These are phyloP conservation scores for Drosophila nikananu DNA, from an alignment of 1,140 invertebrate genomes.

Conservation along the genomic window DNA sequence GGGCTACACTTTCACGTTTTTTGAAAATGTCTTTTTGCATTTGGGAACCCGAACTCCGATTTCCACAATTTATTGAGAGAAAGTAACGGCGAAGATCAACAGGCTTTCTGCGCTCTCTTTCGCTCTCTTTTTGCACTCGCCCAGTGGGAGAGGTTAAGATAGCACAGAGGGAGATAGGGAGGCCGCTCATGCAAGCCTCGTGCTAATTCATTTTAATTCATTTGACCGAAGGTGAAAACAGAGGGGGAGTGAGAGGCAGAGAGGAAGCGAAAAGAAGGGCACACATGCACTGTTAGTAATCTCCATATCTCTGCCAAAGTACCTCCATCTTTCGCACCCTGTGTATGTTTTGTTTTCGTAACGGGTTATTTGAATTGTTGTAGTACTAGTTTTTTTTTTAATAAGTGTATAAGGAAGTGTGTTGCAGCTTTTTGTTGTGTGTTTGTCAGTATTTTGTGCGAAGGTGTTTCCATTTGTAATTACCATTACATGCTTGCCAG, in stretches of 20 bases:
- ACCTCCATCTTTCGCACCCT: conserved; percentile 12
- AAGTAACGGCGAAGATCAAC: conserved; percentile 50
- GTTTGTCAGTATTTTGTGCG: conserved; percentile 56
- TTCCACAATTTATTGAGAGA: conserved; percentile 76
- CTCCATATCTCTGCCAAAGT: background rate
- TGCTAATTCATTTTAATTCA: conserved; percentile 70
- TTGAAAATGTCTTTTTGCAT: conserved; percentile 58
- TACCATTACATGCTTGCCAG: conserved; percentile 41
- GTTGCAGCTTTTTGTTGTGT: conserved; percentile 48
- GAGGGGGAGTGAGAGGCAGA: conserved; percentile 7
- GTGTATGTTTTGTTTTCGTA: conserved; percentile 67
- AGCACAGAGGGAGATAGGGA: background rate
- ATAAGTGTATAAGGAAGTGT: conserved; percentile 63
- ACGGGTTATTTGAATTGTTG: conserved; percentile 56
- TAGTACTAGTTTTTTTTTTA: conserved; percentile 27
- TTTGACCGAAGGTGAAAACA: conserved; percentile 64
- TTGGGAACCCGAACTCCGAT: conserved; percentile 64
- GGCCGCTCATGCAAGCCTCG: conserved; percentile 58
- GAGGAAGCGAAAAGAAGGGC: conserved; percentile 30
- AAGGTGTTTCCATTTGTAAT: conserved; percentile 74
- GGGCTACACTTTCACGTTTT: conserved; percentile 67
- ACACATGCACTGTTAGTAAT: conserved; percentile 41
- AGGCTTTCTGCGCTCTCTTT: conserved; percentile 5
- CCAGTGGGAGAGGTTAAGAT: background rate
- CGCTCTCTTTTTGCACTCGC: conserved; percentile 7